These are phyloP conservation scores for Eupristina koningsbergeri DNA, from an alignment of 1,140 invertebrate species.

Conservation along the genomic window DNA sequence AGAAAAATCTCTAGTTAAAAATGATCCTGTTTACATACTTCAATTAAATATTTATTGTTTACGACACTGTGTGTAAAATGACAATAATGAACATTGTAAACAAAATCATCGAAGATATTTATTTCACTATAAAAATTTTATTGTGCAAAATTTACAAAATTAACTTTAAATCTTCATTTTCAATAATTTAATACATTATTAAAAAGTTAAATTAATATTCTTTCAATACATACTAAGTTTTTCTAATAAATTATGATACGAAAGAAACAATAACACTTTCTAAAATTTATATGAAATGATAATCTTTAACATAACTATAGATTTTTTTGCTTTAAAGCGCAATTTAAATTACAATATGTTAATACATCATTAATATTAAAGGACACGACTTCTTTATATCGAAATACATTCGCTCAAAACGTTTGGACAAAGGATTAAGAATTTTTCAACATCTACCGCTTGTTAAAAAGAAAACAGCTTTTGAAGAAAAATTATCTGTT, in stretches of 20 bases:
- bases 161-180: too few species aligned
- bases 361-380: conserved; percentile 41
- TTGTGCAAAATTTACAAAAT: too few species aligned
- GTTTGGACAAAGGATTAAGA: conserved; percentile 41
- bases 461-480: conserved; percentile 46
- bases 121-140: too few species aligned
- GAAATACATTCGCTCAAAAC: conserved; percentile 60
- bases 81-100: too few species aligned
- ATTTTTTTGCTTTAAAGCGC: background rate
- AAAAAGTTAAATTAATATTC: background rate
- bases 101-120: too few species aligned
- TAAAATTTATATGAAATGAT: too few species aligned
- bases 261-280: too few species aligned
- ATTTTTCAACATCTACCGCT: conserved; percentile 55
- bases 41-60: too few species aligned
- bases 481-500: conserved; percentile 31
- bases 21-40: background rate
- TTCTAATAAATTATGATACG: too few species aligned
- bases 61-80: too few species aligned
- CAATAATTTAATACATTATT: too few species aligned
- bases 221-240: background rate
- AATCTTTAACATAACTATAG: background rate
- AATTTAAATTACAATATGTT: conserved; percentile 12
- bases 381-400: conserved; percentile 66
- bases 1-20: background rate